Base-by-base conservation (phyloP, 2,113 vertebrate species). In the Menidia beryllina region DNA sequence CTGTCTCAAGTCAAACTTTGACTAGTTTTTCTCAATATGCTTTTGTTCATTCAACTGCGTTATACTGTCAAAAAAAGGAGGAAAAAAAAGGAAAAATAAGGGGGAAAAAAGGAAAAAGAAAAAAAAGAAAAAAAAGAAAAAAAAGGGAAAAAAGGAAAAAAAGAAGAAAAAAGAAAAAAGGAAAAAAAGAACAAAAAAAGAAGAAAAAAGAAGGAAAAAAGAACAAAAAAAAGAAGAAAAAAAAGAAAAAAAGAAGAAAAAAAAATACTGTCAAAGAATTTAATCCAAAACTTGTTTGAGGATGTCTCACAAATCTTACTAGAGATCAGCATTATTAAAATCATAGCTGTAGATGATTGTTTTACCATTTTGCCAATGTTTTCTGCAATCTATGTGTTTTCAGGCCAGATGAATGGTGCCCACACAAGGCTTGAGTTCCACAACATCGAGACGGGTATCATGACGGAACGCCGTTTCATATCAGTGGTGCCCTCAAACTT, bases 371-470 rank as follows among this genome's bases (percentile, higher is more conserved):
- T 39, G 1, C 48, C 56, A 24, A 72, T 47, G 5, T 41, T 39
- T 20, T 76, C 4, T 56, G 3, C 61, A 20, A 17, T 57, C 9
- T 23, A n/a, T 15, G 34, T 14, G 2, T 41, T 80, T 85, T n/a
- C 88, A 98, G 97, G 96, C 39, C 96, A 98, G 89, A 95, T 98
- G 95, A 95, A 95, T 0, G 97, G 97, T 2, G 94, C 96, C n/a
- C 96, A 97, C 83, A 97, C 95, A 0, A 94, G 95, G 25, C 94
- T 98, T 39, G 96, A 98, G 86, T 95, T 97, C 88, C 96, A 98
- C 93, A 97, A 96, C 94, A 95, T 98, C 0, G 97, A 98, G 92
- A 98, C 97, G 0, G 96, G 97, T 66, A 97, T 98, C 88, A 96
- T 97, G 95, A 98, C 97, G 0, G 97, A 98, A 79, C 95, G 97